A percentile compares a stretch with the other conserved stretches of the same genome.
These are phyloP conservation scores for Hemistola chrysoprasaria DNA, from an alignment of 2,888 invertebrate genomes.

Conservation along the genomic window DNA sequence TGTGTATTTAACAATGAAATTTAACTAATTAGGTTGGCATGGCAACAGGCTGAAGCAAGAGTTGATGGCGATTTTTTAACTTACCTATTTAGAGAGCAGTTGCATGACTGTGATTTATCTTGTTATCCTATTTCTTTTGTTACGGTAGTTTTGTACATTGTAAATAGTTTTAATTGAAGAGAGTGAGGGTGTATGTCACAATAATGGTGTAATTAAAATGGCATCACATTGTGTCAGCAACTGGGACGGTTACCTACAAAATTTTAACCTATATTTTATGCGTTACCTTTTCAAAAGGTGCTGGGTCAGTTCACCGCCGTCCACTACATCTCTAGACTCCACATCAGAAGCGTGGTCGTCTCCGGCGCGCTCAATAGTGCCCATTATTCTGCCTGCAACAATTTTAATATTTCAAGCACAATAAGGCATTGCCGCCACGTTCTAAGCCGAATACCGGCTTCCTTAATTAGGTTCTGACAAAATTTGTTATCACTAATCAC, in stretches of 20 bases:
- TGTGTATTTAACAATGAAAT: no score
- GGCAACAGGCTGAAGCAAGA: no score
- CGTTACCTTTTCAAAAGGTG: constrained; percentile 70
- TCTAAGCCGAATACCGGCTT: constrained; percentile 54
- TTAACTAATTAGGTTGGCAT: no score
- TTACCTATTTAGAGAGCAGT: no score
- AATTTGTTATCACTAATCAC: constrained; percentile 17
- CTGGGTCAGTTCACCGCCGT: constrained; percentile 74
- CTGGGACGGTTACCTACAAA: constrained; percentile 19
- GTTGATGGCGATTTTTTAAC: no score
- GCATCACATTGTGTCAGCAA: no score
- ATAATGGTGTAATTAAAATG: no score
- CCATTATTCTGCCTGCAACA: constrained; percentile 79
- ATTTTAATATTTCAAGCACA: constrained; percentile 34
- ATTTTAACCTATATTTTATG: constrained; percentile 4
- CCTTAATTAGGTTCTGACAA: constrained; percentile 27
- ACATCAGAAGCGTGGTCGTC: constrained; percentile 84
- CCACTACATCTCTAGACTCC: constrained; percentile 84
- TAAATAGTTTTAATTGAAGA: no score
- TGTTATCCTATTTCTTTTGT: constrained; percentile 16
- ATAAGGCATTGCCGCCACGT: constrained; percentile 64
- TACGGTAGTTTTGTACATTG: no score
- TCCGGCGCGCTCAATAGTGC: constrained; percentile 85
- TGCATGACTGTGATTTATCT: no score
- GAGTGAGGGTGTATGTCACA: no score